Conservation (phyloP, 2,797 vertebrate species). For the Microctenopoma lineatum region DNA sequence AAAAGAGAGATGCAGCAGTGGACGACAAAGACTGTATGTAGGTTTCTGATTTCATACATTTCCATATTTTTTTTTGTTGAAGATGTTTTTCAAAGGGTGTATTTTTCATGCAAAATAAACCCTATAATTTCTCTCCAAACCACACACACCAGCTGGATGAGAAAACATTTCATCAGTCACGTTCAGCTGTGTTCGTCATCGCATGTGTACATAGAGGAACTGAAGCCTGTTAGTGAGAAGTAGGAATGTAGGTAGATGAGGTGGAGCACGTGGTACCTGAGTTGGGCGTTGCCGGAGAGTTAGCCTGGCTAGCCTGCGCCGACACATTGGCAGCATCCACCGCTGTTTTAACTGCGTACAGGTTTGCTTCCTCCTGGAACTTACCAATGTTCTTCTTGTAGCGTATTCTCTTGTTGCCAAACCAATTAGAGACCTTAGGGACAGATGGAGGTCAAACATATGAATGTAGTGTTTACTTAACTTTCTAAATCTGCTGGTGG, state of each 20-base stretch:
- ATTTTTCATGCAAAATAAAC: slow-evolving; percentile 8
- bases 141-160: background rate
- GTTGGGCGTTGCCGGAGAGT: slow-evolving; percentile 88
- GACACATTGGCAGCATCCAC: slow-evolving; percentile 86
- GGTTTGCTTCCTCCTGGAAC: slow-evolving; percentile 90
- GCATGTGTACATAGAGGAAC: slow-evolving; percentile 6
- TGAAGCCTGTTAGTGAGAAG: slow-evolving; percentile 13
- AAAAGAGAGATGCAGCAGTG: too few species aligned
- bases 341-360: slow-evolving; percentile 86
- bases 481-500: too few species aligned
- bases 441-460: slow-evolving; percentile 33
- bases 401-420: slow-evolving; percentile 90
- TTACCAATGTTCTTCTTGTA: slow-evolving; percentile 92
- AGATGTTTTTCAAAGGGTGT: background rate
- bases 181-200: slow-evolving; percentile 7
- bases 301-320: slow-evolving; percentile 88
- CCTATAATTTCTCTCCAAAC: background rate
- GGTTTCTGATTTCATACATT: background rate
- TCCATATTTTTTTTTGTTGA: background rate
- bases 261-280: slow-evolving; percentile 79
- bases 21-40: too few species aligned
- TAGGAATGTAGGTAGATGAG: slow-evolving; percentile 3
- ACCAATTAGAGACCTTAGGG: slow-evolving; percentile 90
- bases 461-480: background rate
- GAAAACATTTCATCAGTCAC: background rate